These are phyloP conservation scores for Hypothenemus hampei DNA, from an alignment of 1,140 invertebrate species.

Conservation along the genomic window DNA sequence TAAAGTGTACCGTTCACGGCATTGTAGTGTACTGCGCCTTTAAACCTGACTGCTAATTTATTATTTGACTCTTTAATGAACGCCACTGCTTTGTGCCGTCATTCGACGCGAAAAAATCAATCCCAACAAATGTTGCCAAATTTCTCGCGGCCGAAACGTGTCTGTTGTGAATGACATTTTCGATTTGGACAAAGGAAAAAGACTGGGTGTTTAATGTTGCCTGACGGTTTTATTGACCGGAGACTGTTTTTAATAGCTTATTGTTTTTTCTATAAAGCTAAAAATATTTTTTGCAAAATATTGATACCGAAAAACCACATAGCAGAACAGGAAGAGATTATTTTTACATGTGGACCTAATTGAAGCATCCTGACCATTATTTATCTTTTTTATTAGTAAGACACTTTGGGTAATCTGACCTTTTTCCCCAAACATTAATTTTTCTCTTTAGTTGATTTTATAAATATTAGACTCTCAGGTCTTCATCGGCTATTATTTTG, in stretches of 20 bases:
- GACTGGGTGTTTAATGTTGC: no score
- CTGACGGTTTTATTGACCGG: no score
- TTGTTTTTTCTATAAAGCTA: neutral
- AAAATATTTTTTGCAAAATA: neutral
- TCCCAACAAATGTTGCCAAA: conserved; percentile 45
- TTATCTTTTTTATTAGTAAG: neutral
- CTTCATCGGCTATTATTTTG: no score
- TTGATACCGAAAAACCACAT: neutral
- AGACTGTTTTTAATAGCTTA: no score
- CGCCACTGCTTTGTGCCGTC: conserved; percentile 16
- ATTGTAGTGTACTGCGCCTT: no score
- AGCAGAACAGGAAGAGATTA: neutral
- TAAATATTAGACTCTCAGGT: no score
- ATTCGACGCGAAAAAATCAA: conserved; percentile 40
- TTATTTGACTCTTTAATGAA: no score
- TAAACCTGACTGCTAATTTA: no score
- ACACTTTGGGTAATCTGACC: no score
- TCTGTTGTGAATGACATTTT: conserved; percentile 21
- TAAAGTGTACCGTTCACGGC: no score
- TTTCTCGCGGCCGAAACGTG: conserved; percentile 28
- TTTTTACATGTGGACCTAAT: neutral
- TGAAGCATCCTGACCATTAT: neutral
- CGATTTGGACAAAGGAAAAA: neutral
- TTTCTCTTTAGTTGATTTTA: no score
- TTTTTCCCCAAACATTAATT: no score